phyloP scores from a whole-genome alignment of 2,113 vertebrate species.

The Castor canadensis region DNA sequence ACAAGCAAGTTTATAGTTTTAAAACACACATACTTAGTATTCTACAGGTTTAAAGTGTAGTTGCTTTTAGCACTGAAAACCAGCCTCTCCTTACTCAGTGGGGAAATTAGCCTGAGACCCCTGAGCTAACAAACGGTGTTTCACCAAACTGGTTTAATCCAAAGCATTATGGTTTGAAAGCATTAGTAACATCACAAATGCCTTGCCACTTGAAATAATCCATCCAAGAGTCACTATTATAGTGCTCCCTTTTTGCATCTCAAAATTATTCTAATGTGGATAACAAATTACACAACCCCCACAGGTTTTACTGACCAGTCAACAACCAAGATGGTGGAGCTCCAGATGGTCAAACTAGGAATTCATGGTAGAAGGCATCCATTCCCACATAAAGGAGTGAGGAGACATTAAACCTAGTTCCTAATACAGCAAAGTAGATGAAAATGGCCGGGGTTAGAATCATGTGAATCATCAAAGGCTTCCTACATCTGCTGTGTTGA shows the following conservation, averaged over 20 bases:
- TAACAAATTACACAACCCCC: background rate
- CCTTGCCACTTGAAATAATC: background rate
- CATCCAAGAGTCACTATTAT: background rate
- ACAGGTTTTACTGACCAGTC: background rate
- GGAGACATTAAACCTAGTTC: background rate
- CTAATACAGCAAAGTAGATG: background rate
- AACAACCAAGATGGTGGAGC: background rate
- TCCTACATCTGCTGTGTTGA: background rate
- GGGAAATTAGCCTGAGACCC: background rate
- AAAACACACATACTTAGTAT: background rate
- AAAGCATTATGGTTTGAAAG: background rate
- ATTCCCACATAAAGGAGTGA: background rate
- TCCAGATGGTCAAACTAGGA: background rate
- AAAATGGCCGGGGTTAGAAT: background rate
- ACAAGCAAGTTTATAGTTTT: no score
- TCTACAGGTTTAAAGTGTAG: background rate
- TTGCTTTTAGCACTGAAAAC: background rate
- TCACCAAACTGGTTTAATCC: background rate
- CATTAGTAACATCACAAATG: background rate
- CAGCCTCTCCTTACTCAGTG: background rate
- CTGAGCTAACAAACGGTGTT: background rate
- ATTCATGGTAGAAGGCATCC: background rate
- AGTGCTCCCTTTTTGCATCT: background rate
- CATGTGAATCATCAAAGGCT: background rate
- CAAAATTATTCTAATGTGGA: background rate